Conservation (phyloP, 1,140 invertebrate genomes). For the Lordiphosa clarofinis region DNA sequence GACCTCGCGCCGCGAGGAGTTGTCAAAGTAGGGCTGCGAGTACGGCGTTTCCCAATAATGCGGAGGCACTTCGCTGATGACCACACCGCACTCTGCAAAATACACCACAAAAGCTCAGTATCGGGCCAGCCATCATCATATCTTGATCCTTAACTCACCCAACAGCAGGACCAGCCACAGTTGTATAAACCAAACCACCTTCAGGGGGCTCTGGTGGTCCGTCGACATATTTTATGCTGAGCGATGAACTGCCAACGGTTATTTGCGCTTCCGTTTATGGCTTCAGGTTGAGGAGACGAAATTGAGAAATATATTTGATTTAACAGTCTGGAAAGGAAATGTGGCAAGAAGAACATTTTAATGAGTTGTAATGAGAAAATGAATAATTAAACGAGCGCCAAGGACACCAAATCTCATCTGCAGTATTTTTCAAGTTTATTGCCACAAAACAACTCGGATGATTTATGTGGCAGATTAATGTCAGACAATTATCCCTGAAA, state of each 20-base stretch:
- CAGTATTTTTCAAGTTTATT: slow-evolving; percentile 6
- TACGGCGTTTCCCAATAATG: slow-evolving; percentile 82
- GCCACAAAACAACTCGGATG: not conserved
- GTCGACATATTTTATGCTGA: slow-evolving; percentile 47
- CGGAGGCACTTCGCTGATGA: slow-evolving; percentile 75
- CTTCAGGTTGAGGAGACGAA: slow-evolving; percentile 15
- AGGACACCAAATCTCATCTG: not conserved
- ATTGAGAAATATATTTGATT: slow-evolving; percentile 30
- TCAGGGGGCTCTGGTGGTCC: slow-evolving; percentile 36
- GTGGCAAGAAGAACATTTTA: slow-evolving; percentile 10
- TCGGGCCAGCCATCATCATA: slow-evolving; percentile 26
- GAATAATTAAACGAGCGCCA: slow-evolving; percentile 4
- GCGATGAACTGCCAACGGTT: slow-evolving; percentile 35
- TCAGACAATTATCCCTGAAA: not conserved
- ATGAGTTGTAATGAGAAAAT: slow-evolving; percentile 24
- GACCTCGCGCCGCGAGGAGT: slow-evolving; percentile 89
- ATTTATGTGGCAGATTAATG: slow-evolving; percentile 3
- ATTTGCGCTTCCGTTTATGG: slow-evolving; percentile 15
- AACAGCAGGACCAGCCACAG: slow-evolving; percentile 59
- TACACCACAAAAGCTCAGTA: slow-evolving; percentile 21
- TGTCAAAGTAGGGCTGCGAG: slow-evolving; percentile 93
- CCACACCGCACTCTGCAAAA: slow-evolving; percentile 62
- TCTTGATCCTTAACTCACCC: slow-evolving; percentile 47
- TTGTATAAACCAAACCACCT: slow-evolving; percentile 55
- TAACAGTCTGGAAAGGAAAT: slow-evolving; percentile 37